These are phyloP conservation scores for Taenaris catops DNA, from an alignment of 2,888 invertebrate species.

Conservation along the genomic window DNA sequence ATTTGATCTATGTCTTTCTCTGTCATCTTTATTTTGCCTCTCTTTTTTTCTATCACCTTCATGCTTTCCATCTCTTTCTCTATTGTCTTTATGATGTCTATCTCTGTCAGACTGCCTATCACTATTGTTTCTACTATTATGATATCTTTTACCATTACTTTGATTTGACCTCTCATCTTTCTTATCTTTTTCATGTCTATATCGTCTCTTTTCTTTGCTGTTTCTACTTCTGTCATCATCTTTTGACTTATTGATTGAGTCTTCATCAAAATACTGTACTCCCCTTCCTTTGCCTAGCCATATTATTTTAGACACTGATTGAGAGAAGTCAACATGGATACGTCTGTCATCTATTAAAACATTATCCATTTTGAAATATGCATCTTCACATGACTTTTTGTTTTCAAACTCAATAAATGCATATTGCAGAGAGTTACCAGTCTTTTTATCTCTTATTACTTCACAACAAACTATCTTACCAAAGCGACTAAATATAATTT, in stretches of 20 bases:
- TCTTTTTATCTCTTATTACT: conserved; percentile 95
- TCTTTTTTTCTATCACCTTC: conserved; percentile 13
- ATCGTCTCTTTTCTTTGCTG: conserved; percentile 2
- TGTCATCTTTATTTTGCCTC: conserved; percentile 13
- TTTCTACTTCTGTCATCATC: conserved; percentile 29
- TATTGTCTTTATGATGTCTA: conserved; percentile 7
- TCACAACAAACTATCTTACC: conserved; percentile 96
- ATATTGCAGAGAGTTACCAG: conserved; percentile 97
- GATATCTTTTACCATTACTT: conserved; percentile 37
- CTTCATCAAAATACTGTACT: conserved; percentile 78
- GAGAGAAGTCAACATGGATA: conserved; percentile 99
- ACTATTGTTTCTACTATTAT: conserved; percentile 34
- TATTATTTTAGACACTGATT: conserved; percentile 96
- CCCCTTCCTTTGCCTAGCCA: conserved; percentile 95
- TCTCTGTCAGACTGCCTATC: conserved; percentile 40
- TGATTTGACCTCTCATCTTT: conserved; percentile 32
- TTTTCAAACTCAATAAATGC: conserved; percentile 99
- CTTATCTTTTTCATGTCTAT: conserved; percentile 26
- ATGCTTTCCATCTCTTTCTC: conserved; percentile 14
- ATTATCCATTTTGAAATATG: conserved; percentile 99
- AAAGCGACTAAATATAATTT: conserved; percentile 98
- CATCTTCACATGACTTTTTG: conserved; percentile 95
- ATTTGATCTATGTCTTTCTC: conserved; percentile 18
- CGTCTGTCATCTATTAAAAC: conserved; percentile 98
- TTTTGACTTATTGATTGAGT: conserved; percentile 33